Percentiles rank a stretch among this genome's conserved stretches.
Conservation (phyloP, 2,888 invertebrate genomes). For the Catonia carolina region DNA sequence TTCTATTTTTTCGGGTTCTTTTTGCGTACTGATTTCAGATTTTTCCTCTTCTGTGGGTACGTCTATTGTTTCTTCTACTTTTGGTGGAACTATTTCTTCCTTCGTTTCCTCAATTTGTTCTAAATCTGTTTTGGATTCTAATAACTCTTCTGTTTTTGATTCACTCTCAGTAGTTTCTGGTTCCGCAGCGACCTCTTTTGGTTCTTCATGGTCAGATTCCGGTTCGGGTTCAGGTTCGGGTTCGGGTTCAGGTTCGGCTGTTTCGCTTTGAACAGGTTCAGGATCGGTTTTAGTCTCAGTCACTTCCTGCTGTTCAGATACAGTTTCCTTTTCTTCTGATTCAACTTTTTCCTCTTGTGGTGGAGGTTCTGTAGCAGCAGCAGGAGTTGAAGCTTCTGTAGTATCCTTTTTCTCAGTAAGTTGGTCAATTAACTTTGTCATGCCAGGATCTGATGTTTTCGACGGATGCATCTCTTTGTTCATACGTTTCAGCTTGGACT, state of each 20-base stretch:
- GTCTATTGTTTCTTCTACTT: slow-evolving; percentile 25
- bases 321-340: slow-evolving; percentile 42
- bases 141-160: too few species aligned
- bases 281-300: slow-evolving; percentile 6
- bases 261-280: too few species aligned
- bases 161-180: not conserved
- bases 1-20: slow-evolving; percentile 20
- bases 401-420: too few species aligned
- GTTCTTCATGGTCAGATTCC: slow-evolving; percentile 23
- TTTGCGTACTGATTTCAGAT: slow-evolving; percentile 17
- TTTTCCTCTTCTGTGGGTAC: slow-evolving; percentile 13
- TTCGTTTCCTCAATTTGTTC: slow-evolving; percentile 13
- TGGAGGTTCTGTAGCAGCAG: slow-evolving; percentile 11
- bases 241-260: not conserved
- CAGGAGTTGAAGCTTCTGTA: too few species aligned
- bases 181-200: slow-evolving; percentile 18
- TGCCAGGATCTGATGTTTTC: not conserved
- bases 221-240: not conserved
- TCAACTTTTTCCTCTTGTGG: slow-evolving; percentile 4
- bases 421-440: not conserved
- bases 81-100: slow-evolving; percentile 18
- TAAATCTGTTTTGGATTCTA: not conserved
- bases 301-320: not conserved
- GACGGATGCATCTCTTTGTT: not conserved
- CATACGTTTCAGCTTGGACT: slow-evolving; percentile 36